Evolutionary conservation across 2,797 vertebrate species (phyloP).

Genomic region (Poeciliopsis infans): DNA sequence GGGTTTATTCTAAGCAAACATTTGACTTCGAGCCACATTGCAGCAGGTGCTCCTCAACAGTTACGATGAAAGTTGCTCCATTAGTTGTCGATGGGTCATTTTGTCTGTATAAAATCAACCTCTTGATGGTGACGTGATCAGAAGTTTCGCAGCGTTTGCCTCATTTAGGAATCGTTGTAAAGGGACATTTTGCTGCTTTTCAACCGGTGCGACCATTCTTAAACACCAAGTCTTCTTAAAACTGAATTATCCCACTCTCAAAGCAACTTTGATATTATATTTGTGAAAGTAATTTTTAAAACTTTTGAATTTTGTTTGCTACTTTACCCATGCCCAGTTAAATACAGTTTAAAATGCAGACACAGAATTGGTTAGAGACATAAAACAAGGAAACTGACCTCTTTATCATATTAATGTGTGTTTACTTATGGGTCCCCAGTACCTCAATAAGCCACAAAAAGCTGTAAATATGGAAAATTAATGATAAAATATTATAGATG

Average conservation of each 20-base stretch:
- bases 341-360: not conserved
- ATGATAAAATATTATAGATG: not conserved
- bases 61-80: not conserved
- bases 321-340: not conserved
- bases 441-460: not conserved
- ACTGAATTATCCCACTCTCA: not conserved
- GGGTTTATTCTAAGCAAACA: conserved; percentile 1
- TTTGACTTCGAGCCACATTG: conserved; percentile 2
- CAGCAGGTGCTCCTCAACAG: conserved; percentile 8
- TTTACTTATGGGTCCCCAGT: not conserved
- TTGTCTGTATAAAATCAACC: not conserved
- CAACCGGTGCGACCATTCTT: not conserved
- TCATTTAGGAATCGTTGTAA: not conserved
- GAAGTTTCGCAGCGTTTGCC: not conserved
- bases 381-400: not conserved
- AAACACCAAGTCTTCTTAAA: not conserved
- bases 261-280: not conserved
- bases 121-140: not conserved
- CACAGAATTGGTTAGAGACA: not conserved
- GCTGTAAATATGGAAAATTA: not conserved
- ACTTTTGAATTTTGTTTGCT: not conserved
- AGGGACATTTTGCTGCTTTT: not conserved
- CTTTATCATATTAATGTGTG: not conserved
- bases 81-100: not conserved
- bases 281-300: not conserved